Evolutionary conservation across 64 coral and sea anemone genomes (phyloP).

Genomic region (Acropora tenuis): DNA sequence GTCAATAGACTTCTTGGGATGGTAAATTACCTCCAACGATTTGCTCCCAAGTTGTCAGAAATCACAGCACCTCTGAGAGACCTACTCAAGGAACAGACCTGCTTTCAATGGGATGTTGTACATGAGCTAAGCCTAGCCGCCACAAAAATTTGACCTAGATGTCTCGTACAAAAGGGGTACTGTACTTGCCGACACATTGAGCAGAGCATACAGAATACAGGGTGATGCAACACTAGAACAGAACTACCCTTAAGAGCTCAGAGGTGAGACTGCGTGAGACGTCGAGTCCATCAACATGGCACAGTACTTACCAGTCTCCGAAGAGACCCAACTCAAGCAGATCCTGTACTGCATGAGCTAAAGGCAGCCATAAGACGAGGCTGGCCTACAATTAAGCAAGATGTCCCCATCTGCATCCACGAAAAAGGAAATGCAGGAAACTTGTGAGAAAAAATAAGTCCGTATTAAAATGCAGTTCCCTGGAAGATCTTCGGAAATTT

Average conservation of each 20-base stretch:
- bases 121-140: slow-evolving; percentile 25
- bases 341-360: neutral
- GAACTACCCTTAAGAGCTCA: neutral
- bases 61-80: slow-evolving; percentile 39
- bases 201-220: too few relatives aligned
- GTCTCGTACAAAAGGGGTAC: too few relatives aligned
- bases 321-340: neutral
- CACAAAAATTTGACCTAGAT: too few relatives aligned
- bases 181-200: too few relatives aligned
- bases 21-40: slow-evolving; percentile 62
- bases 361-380: too few relatives aligned
- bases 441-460: neutral
- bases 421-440: too few relatives aligned
- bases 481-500: neutral
- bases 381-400: too few relatives aligned
- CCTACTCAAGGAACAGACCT: slow-evolving; percentile 40
- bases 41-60: slow-evolving; percentile 54
- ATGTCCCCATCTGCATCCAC: too few relatives aligned
- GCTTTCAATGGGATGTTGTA: slow-evolving; percentile 50
- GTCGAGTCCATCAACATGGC: neutral
- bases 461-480: neutral
- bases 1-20: slow-evolving; percentile 47
- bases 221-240: too few relatives aligned
- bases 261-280: neutral
- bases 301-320: too few relatives aligned